Evolutionary conservation across 1,140 invertebrate species (phyloP), one percentile per base, ranked within the genome.

Genomic region (Diuraphis noxia): DNA sequence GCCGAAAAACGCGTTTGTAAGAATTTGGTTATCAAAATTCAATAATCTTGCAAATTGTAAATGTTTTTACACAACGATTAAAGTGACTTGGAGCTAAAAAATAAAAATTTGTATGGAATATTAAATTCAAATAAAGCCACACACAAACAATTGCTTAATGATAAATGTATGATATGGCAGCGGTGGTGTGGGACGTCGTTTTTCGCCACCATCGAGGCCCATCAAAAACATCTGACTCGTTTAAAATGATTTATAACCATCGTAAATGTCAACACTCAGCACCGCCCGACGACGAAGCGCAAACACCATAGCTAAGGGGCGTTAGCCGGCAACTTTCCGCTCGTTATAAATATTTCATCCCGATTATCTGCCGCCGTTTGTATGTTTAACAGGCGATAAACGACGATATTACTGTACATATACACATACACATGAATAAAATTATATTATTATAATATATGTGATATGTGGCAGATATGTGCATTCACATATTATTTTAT

Each of bases 181-280:
- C 41, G 25, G 46, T 7, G 46, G 46, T 49, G 46, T 41, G 25
- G 38, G 19, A 7, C n/a, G n/a, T 49, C 88, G 49, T 89, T 89
- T 89, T 77, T 89, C 88, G n/a, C 56, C 56, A n/a, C 41, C 41
- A 34, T 41, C 6, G 84, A 86, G n/a, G 19, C 52, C 9, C 34
- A 72, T 89, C 88, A 79, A 79, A 89, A 89, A 79, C 72, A 46
- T 90, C 56, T 43, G 88, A 88, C 63, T 79, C 40, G 63, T 90
- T 79, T 79, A 77, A 90, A 90, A 90, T 79, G 72, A 90, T 90
- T 90, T 90, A 90, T 90, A 81, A 77, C 88, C 17, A 49, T 77
- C 88, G 63, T 90, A 85, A 85, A 85, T 49, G 84, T 85, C 84
- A 49, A 85, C 84, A 23, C 43, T 36, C 79, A 25, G 79, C 38